phyloP scores from a whole-genome alignment of 2,888 invertebrate genomes.

The Elaeidobius kamerunicus region DNA sequence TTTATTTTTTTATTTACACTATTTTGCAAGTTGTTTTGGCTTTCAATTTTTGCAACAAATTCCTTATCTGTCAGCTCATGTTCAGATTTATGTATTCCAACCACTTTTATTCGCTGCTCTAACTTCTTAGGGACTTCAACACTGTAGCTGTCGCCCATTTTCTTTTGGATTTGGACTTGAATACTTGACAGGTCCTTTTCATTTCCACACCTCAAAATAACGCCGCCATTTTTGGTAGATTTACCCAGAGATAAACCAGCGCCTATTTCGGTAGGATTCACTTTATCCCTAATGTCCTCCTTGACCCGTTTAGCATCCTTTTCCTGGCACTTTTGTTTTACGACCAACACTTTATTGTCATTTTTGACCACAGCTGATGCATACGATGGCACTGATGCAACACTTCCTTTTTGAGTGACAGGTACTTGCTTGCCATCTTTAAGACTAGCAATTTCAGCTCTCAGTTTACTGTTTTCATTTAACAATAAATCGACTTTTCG shows the following conservation, averaged over 20 bases:
- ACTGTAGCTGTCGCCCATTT: slow-evolving; percentile 3
- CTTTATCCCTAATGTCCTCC: not conserved
- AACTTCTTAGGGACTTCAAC: slow-evolving; percentile 1
- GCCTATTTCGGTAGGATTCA: not conserved
- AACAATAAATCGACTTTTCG: too few relatives aligned
- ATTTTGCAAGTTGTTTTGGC: not conserved
- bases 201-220: slow-evolving; percentile 1
- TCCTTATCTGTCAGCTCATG: not conserved
- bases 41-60: not conserved
- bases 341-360: too few relatives aligned
- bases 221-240: slow-evolving; percentile 1
- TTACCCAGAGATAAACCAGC: not conserved
- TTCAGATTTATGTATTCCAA: slow-evolving; percentile 1
- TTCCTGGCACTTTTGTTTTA: too few relatives aligned
- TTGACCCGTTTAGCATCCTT: too few relatives aligned
- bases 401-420: too few relatives aligned
- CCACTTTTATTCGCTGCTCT: slow-evolving; percentile 1
- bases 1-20: not conserved
- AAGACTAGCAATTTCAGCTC: too few relatives aligned
- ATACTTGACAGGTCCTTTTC: not conserved
- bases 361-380: too few relatives aligned
- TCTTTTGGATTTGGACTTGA: slow-evolving; percentile 5
- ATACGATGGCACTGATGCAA: too few relatives aligned
- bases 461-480: too few relatives aligned
- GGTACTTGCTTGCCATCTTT: too few relatives aligned